Conservation (phyloP, 2,797 vertebrate genomes). For the Melanitta fusca region DNA sequence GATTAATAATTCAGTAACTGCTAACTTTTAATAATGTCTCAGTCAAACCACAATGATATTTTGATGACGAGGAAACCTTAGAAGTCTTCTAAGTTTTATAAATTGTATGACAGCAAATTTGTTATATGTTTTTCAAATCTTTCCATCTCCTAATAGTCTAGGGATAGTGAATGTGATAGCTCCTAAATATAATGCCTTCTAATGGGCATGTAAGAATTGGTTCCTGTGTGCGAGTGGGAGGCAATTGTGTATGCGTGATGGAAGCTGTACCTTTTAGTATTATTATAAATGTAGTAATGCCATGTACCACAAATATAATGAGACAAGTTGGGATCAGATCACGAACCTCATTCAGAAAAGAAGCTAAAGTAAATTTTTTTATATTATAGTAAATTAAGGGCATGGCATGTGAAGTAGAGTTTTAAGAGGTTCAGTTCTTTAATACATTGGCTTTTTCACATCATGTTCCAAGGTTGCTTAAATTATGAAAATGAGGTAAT, state of each 20-base stretch:
- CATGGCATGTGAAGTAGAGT: neutral
- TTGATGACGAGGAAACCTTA: neutral
- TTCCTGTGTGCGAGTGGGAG: slow-evolving; percentile 20
- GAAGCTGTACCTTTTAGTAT: neutral
- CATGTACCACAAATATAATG: slow-evolving; percentile 15
- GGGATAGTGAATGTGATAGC: neutral
- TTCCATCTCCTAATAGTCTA: neutral
- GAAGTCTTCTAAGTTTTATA: neutral
- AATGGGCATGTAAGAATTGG: neutral
- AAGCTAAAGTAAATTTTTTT: neutral
- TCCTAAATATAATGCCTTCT: slow-evolving; percentile 3
- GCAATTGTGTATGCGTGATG: slow-evolving; percentile 10
- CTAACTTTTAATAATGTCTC: neutral
- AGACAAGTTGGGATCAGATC: slow-evolving; percentile 13
- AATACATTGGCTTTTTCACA: slow-evolving; percentile 18
- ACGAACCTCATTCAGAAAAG: slow-evolving; percentile 36
- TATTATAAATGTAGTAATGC: slow-evolving; percentile 24
- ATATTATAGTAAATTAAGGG: slow-evolving; percentile 28
- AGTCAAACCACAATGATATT: neutral
- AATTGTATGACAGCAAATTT: neutral
- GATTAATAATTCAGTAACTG: neutral
- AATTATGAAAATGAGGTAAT: neutral
- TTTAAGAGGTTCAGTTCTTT: slow-evolving; percentile 28
- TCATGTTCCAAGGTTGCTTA: slow-evolving; percentile 1
- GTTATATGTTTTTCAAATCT: neutral